These are phyloP conservation scores for Cheiracanthium punctorium DNA, from an alignment of 2,888 invertebrate genomes.

Conservation along the genomic window DNA sequence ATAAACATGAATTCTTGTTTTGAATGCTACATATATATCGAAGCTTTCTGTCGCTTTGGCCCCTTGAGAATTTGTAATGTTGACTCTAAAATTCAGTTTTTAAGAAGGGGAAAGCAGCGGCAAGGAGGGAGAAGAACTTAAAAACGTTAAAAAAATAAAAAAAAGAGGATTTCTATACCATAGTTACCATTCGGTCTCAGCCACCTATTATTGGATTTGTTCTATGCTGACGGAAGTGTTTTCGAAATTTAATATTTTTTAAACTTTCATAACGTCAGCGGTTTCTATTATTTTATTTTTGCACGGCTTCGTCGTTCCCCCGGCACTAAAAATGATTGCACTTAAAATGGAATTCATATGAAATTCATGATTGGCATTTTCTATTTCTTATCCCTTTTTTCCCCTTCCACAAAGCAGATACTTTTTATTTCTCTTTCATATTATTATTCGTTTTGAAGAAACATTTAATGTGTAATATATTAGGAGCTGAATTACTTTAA, in stretches of 20 bases:
- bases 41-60: conserved; percentile 52
- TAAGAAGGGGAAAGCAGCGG: conserved; percentile 19
- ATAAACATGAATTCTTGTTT: conserved; percentile 62
- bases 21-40: conserved; percentile 62
- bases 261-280: conserved; percentile 68
- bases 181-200: conserved; percentile 63
- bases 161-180: conserved; percentile 53
- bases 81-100: conserved; percentile 68
- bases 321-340: conserved; percentile 39
- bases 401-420: neutral
- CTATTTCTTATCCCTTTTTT: neutral
- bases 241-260: conserved; percentile 69
- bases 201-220: conserved; percentile 68
- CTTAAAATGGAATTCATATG: conserved; percentile 60
- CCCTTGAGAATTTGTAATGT: conserved; percentile 64
- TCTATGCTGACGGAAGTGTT: conserved; percentile 66
- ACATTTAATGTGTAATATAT: neutral
- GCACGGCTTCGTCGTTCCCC: conserved; percentile 42
- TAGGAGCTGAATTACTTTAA: neutral
- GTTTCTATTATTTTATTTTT: conserved; percentile 57
- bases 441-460: neutral
- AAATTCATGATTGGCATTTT: conserved; percentile 55
- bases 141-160: too few relatives aligned
- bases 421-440: neutral
- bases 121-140: conserved; percentile 6